These are phyloP conservation scores for Coelopa pilipes DNA, from an alignment of 2,888 invertebrate genomes.

Conservation along the genomic window DNA sequence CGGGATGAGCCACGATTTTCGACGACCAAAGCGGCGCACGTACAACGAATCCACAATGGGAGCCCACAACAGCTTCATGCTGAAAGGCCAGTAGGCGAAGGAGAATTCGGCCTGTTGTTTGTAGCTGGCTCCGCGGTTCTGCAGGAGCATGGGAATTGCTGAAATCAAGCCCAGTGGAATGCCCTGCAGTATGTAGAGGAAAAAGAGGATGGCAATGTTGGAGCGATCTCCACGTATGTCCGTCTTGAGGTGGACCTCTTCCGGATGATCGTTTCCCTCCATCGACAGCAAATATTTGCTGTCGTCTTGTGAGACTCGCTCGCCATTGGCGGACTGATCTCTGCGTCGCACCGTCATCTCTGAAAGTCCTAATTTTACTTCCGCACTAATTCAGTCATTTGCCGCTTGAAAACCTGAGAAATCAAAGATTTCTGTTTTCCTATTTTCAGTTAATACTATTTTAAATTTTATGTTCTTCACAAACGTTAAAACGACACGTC, in stretches of 20 bases:
- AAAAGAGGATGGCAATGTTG: constrained; percentile 88
- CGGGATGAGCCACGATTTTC: constrained; percentile 96
- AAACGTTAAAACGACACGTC: constrained; percentile 38
- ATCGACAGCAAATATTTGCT: constrained; percentile 26
- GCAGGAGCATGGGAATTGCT: constrained; percentile 94
- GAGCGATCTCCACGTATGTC: constrained; percentile 78
- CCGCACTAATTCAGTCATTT: neutral
- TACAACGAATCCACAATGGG: constrained; percentile 96
- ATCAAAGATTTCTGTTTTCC: neutral
- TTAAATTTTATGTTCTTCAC: neutral
- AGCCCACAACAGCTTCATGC: constrained; percentile 96
- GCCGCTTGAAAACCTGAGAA: neutral
- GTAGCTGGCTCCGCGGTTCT: constrained; percentile 92
- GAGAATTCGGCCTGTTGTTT: constrained; percentile 95
- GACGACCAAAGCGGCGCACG: constrained; percentile 83
- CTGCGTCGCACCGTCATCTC: constrained; percentile 45
- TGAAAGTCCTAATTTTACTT: neutral
- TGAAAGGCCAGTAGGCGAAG: constrained; percentile 93
- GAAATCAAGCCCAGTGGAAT: constrained; percentile 94
- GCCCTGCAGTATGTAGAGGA: constrained; percentile 94
- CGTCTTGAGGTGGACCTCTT: constrained; percentile 54
- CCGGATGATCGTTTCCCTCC: constrained; percentile 36
- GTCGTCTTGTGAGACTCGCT: constrained; percentile 17
- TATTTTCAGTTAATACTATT: neutral
- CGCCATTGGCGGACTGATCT: constrained; percentile 35